Conservation (phyloP, 2,797 vertebrate species). For the Peromyscus nudipes region DNA sequence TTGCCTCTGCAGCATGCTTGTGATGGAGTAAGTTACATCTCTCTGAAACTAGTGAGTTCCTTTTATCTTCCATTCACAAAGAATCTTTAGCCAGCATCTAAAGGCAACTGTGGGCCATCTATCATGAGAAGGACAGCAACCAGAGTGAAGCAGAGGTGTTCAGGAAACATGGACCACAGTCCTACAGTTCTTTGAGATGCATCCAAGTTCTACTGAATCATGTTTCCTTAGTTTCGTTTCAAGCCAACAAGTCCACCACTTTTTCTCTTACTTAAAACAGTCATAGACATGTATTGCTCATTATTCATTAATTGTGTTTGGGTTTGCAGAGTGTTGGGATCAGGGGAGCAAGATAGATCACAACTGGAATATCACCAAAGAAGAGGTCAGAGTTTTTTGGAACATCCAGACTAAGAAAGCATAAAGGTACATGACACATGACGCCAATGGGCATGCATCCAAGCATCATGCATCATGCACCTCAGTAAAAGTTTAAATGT, state of each 20-base stretch:
- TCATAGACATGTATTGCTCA: not conserved
- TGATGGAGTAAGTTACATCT: not conserved
- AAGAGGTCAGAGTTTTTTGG: not conserved
- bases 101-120: not conserved
- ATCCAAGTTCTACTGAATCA: not conserved
- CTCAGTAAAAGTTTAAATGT: not conserved
- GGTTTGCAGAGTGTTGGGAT: not conserved
- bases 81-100: not conserved
- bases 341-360: not conserved
- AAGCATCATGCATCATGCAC: not conserved
- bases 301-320: not conserved
- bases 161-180: not conserved
- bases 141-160: not conserved
- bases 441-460: not conserved
- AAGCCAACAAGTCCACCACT: not conserved
- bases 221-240: not conserved
- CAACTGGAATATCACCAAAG: not conserved
- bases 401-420: not conserved
- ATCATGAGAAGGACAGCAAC: not conserved
- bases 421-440: not conserved
- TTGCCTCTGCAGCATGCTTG: not conserved
- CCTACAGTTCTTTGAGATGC: slow-evolving; percentile 19
- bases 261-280: not conserved
- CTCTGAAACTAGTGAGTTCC: not conserved
- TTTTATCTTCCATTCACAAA: not conserved